These are phyloP conservation scores for Drosophila athabasca DNA, from an alignment of 1,140 invertebrate species.

Conservation along the genomic window DNA sequence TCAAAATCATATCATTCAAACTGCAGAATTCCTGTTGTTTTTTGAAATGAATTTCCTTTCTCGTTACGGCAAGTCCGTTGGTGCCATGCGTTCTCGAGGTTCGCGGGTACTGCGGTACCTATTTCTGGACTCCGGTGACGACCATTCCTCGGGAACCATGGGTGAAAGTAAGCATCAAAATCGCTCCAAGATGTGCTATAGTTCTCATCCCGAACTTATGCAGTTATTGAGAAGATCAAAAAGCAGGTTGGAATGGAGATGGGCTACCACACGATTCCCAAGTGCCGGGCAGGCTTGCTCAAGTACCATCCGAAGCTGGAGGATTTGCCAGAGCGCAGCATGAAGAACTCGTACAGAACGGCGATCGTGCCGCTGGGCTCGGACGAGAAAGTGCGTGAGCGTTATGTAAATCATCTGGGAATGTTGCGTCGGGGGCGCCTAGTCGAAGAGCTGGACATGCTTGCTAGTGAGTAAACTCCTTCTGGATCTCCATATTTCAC, in stretches of 20 bases:
- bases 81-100: no score
- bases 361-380: slow-evolving; percentile 87
- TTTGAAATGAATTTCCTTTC: no score
- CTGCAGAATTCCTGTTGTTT: no score
- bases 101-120: not conserved
- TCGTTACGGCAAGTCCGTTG: no score
- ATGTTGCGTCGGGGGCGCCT: slow-evolving; percentile 88
- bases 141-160: slow-evolving; percentile 43
- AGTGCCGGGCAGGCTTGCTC: slow-evolving; percentile 55
- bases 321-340: slow-evolving; percentile 84
- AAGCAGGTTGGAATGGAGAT: slow-evolving; percentile 55
- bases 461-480: slow-evolving; percentile 86
- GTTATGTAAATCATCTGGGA: slow-evolving; percentile 87
- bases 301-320: slow-evolving; percentile 60
- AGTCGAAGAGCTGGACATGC: slow-evolving; percentile 92
- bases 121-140: not conserved
- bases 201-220: no score
- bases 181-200: no score
- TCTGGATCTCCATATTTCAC: no score
- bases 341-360: slow-evolving; percentile 88
- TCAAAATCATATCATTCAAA: no score
- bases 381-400: slow-evolving; percentile 86
- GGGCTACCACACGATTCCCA: slow-evolving; percentile 60
- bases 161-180: slow-evolving; percentile 42
- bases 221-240: slow-evolving; percentile 50